phyloP scores from a whole-genome alignment of 2,113 vertebrate species.

The Ictidomys tridecemlineatus region DNA sequence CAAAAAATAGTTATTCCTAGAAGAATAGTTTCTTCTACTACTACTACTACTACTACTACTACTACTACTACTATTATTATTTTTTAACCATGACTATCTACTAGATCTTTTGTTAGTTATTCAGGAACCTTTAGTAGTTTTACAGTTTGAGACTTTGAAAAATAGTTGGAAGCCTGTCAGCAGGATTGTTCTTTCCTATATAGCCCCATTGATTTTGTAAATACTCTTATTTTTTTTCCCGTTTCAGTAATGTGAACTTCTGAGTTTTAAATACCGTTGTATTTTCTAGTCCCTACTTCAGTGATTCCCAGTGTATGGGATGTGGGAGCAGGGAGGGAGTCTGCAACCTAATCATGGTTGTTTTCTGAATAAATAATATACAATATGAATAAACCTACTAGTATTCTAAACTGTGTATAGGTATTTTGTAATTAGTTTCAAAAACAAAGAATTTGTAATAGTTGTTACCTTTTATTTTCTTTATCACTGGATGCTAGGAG shows the following conservation, averaged over 20 bases:
- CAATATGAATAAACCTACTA: neutral
- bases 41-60: too few species aligned
- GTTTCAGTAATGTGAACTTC: neutral
- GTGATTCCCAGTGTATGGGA: neutral
- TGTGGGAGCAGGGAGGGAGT: neutral
- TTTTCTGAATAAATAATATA: conserved; percentile 2
- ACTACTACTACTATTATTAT: neutral
- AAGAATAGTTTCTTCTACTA: neutral
- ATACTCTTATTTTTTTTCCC: conserved; percentile 15
- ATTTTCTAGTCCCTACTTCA: neutral
- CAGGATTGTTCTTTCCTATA: neutral
- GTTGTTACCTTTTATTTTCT: conserved; percentile 30
- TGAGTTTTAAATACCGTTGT: conserved; percentile 5
- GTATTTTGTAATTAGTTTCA: conserved; percentile 20
- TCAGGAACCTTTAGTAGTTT: conserved; percentile 30
- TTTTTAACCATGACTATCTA: neutral
- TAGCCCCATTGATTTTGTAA: neutral
- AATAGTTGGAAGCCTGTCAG: neutral
- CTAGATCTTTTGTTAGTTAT: conserved; percentile 13
- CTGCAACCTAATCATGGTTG: neutral
- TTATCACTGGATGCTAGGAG: neutral
- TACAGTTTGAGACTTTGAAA: conserved; percentile 43
- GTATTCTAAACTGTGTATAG: neutral
- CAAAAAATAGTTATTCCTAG: neutral
- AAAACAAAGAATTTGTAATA: neutral